Conservation (phyloP, 2,888 invertebrate genomes). For the Parnassius orleans region DNA sequence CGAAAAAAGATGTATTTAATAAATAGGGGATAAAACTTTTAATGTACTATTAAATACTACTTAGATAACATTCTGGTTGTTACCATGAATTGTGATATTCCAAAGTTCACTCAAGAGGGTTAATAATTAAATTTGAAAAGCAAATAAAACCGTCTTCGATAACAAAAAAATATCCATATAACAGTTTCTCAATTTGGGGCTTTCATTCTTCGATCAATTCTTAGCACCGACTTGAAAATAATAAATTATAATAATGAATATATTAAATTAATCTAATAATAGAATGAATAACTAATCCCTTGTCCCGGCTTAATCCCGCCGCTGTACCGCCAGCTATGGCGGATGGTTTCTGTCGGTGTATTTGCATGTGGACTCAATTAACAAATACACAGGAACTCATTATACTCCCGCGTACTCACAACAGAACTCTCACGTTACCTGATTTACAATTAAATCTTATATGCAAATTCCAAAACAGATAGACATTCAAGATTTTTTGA, state of each 20-base stretch:
- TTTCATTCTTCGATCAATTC: no score
- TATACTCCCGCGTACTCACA: slow-evolving; percentile 70
- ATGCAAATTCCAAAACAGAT: background rate
- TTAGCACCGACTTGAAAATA: no score
- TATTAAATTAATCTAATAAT: slow-evolving; percentile 23
- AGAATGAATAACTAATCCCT: slow-evolving; percentile 18
- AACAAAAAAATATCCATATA: no score
- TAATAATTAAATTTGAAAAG: no score
- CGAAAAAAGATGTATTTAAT: no score
- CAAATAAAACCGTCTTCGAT: no score
- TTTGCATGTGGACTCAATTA: slow-evolving; percentile 76
- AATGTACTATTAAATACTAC: no score
- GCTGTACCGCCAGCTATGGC: slow-evolving; percentile 19
- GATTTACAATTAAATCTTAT: slow-evolving; percentile 43
- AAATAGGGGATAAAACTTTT: no score
- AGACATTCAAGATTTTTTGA: slow-evolving; percentile 2
- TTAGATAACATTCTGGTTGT: no score
- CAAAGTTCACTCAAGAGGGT: no score
- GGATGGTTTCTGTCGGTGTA: slow-evolving; percentile 53
- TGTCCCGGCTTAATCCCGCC: slow-evolving; percentile 6
- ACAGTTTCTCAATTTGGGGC: no score
- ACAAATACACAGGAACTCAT: slow-evolving; percentile 66
- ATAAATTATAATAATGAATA: background rate
- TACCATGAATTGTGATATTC: no score
- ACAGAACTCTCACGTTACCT: slow-evolving; percentile 61